Conservation (phyloP, 2,113 vertebrate genomes). For the Pandion haliaetus region DNA sequence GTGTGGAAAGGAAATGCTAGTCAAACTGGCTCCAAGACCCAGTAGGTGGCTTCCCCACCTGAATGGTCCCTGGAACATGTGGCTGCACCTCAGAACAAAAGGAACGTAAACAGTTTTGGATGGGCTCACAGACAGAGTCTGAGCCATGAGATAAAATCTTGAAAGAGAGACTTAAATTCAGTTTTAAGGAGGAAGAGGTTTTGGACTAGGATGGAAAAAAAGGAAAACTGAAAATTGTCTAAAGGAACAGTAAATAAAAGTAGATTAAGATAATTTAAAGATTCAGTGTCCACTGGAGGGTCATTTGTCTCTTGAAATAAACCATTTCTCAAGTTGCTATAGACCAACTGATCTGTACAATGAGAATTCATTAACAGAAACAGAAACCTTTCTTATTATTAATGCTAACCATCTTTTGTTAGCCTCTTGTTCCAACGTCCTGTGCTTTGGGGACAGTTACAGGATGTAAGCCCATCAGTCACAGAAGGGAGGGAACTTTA, state of each 20-base stretch:
- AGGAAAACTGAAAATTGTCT: not conserved
- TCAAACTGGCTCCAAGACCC: slow-evolving; percentile 37
- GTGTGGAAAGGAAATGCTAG: slow-evolving; percentile 44
- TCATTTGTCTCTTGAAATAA: not conserved
- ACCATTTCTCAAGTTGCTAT: not conserved
- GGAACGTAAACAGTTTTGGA: not conserved
- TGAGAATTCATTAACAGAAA: not conserved
- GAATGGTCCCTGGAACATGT: slow-evolving; percentile 27
- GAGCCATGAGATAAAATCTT: slow-evolving; percentile 2
- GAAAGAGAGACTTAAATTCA: not conserved
- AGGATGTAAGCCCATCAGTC: not conserved
- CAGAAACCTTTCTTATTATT: not conserved
- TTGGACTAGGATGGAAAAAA: not conserved
- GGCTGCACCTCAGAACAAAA: slow-evolving; percentile 34
- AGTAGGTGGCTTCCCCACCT: slow-evolving; percentile 48
- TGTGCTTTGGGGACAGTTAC: not conserved
- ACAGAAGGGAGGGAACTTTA: not conserved
- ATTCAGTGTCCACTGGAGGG: not conserved
- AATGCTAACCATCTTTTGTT: not conserved
- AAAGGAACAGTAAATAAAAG: not conserved
- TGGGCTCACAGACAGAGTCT: not conserved
- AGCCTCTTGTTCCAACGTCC: not conserved
- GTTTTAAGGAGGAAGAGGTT: not conserved
- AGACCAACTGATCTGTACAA: not conserved
- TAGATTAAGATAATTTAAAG: not conserved